phyloP scores from a whole-genome alignment of 2,888 invertebrate species.

The Osmoderma eremita region DNA sequence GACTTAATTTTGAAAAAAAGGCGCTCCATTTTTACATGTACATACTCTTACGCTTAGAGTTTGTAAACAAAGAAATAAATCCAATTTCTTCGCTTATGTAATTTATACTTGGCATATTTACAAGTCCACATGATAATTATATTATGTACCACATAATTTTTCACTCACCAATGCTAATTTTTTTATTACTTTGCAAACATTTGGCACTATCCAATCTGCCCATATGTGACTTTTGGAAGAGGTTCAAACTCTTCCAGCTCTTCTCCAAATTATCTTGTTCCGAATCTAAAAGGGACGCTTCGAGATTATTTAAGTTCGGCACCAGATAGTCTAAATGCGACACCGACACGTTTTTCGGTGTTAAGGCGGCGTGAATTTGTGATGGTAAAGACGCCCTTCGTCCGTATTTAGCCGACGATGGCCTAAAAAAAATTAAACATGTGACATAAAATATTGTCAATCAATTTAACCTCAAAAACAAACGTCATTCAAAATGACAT shows the following conservation, averaged over 20 bases:
- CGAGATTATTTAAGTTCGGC: slow-evolving; percentile 50
- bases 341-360: slow-evolving; percentile 50
- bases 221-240: slow-evolving; percentile 57
- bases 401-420: slow-evolving; percentile 54
- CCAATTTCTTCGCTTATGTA: background rate
- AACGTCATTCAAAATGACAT: too few species aligned
- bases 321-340: slow-evolving; percentile 52
- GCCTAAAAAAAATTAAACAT: slow-evolving; percentile 22
- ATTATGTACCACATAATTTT: slow-evolving; percentile 40
- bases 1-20: too few species aligned
- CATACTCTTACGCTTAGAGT: background rate
- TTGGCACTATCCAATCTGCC: slow-evolving; percentile 56
- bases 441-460: too few species aligned
- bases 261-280: slow-evolving; percentile 51
- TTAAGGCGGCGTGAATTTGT: slow-evolving; percentile 49
- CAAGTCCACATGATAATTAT: slow-evolving; percentile 5
- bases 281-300: slow-evolving; percentile 44
- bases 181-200: slow-evolving; percentile 43
- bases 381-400: slow-evolving; percentile 54
- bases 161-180: slow-evolving; percentile 43
- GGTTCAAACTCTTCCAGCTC: slow-evolving; percentile 55
- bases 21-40: too few species aligned
- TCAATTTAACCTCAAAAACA: too few species aligned
- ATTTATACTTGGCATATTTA: slow-evolving; percentile 16
- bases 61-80: slow-evolving; percentile 7